Conservation (phyloP, 2,797 vertebrate species). For the Meriones psammophilus region DNA sequence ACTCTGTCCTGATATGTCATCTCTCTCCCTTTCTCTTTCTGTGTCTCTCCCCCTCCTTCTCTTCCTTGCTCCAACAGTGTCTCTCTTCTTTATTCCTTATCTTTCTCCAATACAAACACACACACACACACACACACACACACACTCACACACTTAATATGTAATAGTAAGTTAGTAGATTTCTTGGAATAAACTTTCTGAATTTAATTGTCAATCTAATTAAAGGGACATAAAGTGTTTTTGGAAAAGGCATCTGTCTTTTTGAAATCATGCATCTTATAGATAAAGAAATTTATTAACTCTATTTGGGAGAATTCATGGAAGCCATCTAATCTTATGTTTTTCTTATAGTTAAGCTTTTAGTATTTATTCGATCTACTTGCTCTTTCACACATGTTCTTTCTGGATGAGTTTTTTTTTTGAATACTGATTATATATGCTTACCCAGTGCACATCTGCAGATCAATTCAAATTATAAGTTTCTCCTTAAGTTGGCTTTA, state of each 20-base stretch:
- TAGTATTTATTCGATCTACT: constrained; percentile 3
- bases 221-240: neutral
- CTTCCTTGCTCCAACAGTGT: too few relatives aligned
- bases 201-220: neutral
- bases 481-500: neutral
- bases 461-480: neutral
- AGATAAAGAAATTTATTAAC: neutral
- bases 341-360: neutral
- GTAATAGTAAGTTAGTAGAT: neutral
- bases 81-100: too few relatives aligned
- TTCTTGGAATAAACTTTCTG: neutral
- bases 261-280: neutral
- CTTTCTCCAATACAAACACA: neutral
- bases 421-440: neutral
- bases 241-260: neutral
- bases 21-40: fast-evolving
- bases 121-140: neutral
- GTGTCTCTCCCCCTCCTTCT: too few relatives aligned
- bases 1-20: too few relatives aligned
- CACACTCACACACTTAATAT: neutral
- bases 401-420: neutral
- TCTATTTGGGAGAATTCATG: neutral
- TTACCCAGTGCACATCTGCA: neutral
- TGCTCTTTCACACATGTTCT: neutral
- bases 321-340: neutral